Conservation (phyloP, 2,797 vertebrate genomes). For the Channa striata region DNA sequence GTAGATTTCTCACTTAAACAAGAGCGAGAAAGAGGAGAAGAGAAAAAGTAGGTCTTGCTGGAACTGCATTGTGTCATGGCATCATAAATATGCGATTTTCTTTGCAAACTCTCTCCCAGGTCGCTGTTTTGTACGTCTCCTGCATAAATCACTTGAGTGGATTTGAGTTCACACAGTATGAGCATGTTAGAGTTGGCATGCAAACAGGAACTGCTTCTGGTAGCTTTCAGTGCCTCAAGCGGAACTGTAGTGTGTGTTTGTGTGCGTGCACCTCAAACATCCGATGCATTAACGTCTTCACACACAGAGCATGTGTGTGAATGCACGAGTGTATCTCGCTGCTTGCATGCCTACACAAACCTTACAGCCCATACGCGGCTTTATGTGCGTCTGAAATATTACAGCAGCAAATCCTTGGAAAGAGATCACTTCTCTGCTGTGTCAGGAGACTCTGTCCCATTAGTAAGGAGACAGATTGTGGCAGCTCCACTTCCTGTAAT, state of each 20-base stretch:
- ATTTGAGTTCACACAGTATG: slow-evolving; percentile 34
- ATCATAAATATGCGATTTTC: slow-evolving; percentile 58
- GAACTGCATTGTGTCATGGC: slow-evolving; percentile 23
- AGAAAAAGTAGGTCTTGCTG: slow-evolving; percentile 4
- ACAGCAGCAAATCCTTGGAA: slow-evolving; percentile 38
- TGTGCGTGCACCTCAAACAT: slow-evolving; percentile 34
- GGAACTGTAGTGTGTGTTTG: slow-evolving; percentile 18
- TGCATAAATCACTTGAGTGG: slow-evolving; percentile 45
- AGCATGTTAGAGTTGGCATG: slow-evolving; percentile 47
- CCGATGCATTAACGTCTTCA: slow-evolving; percentile 22
- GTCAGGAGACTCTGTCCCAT: slow-evolving; percentile 59
- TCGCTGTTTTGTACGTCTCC: slow-evolving; percentile 7
- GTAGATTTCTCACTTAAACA: slow-evolving; percentile 40
- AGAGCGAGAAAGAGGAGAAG: not conserved
- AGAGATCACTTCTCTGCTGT: slow-evolving; percentile 37
- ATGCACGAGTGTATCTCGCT: not conserved
- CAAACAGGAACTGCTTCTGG: slow-evolving; percentile 38
- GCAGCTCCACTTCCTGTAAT: slow-evolving; percentile 39
- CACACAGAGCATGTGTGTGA: not conserved
- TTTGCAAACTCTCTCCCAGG: not conserved
- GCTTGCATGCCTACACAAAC: slow-evolving; percentile 18
- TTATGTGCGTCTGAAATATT: slow-evolving; percentile 56
- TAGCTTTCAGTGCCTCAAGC: slow-evolving; percentile 28
- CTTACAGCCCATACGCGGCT: not conserved
- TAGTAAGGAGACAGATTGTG: slow-evolving; percentile 56